Conservation (phyloP, 1,140 invertebrate species). For the Hypothenemus hampei region DNA sequence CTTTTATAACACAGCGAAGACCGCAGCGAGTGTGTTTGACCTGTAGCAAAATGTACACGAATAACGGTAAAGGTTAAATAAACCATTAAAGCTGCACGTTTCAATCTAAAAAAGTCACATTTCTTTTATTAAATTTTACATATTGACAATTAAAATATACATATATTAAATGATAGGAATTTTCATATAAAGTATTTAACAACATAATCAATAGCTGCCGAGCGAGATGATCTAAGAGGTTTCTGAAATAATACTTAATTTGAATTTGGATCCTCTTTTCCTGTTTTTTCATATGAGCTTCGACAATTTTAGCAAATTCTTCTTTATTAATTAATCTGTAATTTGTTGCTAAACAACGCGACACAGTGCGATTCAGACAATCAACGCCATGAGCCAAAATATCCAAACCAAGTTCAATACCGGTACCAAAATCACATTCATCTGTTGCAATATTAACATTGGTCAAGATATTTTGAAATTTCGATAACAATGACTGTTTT, state of each 20-base stretch:
- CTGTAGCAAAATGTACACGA: too few species aligned
- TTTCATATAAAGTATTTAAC: too few species aligned
- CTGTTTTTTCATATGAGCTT: constrained; percentile 60
- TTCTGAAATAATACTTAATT: constrained; percentile 42
- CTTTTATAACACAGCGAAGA: too few species aligned
- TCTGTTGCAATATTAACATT: constrained; percentile 84
- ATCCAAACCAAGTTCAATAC: constrained; percentile 81
- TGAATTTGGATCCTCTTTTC: constrained; percentile 47
- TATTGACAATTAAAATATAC: too few species aligned
- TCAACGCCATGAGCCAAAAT: constrained; percentile 71
- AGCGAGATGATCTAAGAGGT: too few species aligned
- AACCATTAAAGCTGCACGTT: too few species aligned
- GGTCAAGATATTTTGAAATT: constrained; percentile 73
- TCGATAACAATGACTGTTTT: constrained; percentile 54
- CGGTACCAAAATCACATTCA: constrained; percentile 91
- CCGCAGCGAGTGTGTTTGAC: too few species aligned
- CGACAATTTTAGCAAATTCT: constrained; percentile 69
- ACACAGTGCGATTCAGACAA: constrained; percentile 60
- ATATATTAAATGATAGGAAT: too few species aligned
- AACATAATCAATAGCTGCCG: too few species aligned
- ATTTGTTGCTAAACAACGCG: constrained; percentile 64
- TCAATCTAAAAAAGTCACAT: too few species aligned
- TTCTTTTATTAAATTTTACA: too few species aligned
- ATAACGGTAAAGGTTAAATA: too few species aligned
- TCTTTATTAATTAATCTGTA: constrained; percentile 72